Evolutionary conservation across 1,140 invertebrate genomes (phyloP).

Genomic region (Macrobrachium nipponense): DNA sequence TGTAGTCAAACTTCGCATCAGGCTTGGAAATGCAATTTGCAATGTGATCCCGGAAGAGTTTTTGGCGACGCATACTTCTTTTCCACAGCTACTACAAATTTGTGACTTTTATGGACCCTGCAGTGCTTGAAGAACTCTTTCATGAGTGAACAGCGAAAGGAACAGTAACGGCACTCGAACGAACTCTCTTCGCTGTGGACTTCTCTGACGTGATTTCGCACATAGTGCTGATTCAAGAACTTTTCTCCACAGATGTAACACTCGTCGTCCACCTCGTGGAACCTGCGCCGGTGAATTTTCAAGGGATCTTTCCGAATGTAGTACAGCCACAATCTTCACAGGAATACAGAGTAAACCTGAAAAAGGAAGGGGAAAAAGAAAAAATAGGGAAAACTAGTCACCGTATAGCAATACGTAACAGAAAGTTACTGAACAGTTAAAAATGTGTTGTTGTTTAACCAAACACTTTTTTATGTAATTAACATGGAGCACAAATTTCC

Average conservation of each 20-base stretch:
- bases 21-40: neutral
- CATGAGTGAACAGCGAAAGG: neutral
- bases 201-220: constrained; percentile 30
- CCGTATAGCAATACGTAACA: neutral
- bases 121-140: constrained; percentile 30
- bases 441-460: too few relatives aligned
- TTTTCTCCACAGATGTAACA: constrained; percentile 36
- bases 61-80: constrained; percentile 32
- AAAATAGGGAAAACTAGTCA: neutral
- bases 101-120: constrained; percentile 23
- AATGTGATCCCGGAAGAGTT: constrained; percentile 24
- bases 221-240: constrained; percentile 23
- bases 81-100: constrained; percentile 36
- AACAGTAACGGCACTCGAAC: constrained; percentile 36
- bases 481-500: too few relatives aligned
- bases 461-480: too few relatives aligned
- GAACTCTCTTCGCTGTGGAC: constrained; percentile 3
- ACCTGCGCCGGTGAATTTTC: constrained; percentile 25
- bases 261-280: constrained; percentile 40
- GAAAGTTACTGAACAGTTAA: too few relatives aligned
- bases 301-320: constrained; percentile 48
- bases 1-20: too few relatives aligned
- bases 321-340: constrained; percentile 37
- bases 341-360: constrained; percentile 14
- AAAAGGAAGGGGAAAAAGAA: neutral